These are phyloP conservation scores for Sesamia inferens DNA, from an alignment of 2,888 invertebrate species.

Conservation along the genomic window DNA sequence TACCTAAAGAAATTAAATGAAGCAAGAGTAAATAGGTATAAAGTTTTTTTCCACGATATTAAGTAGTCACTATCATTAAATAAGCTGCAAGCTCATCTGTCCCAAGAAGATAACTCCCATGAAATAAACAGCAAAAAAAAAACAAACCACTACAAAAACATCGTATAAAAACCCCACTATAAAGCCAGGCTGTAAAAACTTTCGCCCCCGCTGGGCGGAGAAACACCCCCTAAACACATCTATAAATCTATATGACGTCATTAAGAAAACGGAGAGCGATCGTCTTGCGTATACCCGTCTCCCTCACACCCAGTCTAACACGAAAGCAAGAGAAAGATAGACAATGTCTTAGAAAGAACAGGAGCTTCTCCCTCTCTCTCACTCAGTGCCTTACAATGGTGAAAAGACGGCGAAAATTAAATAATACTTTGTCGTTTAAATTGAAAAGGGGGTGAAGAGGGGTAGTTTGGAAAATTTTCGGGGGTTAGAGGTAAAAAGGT, in stretches of 20 bases:
- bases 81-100: slow-evolving; percentile 20
- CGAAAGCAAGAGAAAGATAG: slow-evolving; percentile 71
- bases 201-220: slow-evolving; percentile 74
- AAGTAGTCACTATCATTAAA: neutral
- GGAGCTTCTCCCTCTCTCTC: slow-evolving; percentile 73
- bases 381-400: slow-evolving; percentile 86
- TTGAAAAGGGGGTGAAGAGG: slow-evolving; percentile 79
- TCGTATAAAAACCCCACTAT: slow-evolving; percentile 69
- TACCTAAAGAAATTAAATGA: neutral
- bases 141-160: slow-evolving; percentile 57
- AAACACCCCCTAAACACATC: slow-evolving; percentile 78
- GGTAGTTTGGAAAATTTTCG: slow-evolving; percentile 84
- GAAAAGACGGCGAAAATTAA: slow-evolving; percentile 89
- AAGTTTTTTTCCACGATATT: too few relatives aligned
- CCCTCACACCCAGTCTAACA: slow-evolving; percentile 73
- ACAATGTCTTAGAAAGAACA: slow-evolving; percentile 82
- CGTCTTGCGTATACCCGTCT: slow-evolving; percentile 84
- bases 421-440: slow-evolving; percentile 90
- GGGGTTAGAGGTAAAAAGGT: slow-evolving; percentile 87
- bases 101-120: slow-evolving; percentile 41
- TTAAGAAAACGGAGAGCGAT: slow-evolving; percentile 86
- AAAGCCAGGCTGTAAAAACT: slow-evolving; percentile 79
- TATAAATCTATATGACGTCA: slow-evolving; percentile 89
- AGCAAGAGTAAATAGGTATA: neutral
- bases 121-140: slow-evolving; percentile 22